A percentile compares a stretch with the other conserved stretches of the same genome.
These are phyloP conservation scores for Apis cerana DNA, from an alignment of 1,140 invertebrate species.

Conservation along the genomic window DNA sequence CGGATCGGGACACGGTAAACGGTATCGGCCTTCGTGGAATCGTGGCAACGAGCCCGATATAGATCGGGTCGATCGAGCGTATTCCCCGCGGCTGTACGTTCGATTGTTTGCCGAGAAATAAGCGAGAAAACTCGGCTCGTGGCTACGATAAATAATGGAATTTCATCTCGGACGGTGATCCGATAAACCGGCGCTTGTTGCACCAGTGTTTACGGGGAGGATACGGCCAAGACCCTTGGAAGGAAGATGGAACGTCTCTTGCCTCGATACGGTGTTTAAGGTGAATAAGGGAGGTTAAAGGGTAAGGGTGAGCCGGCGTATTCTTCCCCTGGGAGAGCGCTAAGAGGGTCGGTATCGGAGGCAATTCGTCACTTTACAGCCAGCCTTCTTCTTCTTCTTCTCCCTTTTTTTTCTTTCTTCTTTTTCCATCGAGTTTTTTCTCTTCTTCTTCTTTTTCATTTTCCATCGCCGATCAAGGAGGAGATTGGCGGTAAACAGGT, in stretches of 20 bases:
- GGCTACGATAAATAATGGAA: slow-evolving; percentile 43
- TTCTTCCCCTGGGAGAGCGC: slow-evolving; percentile 13
- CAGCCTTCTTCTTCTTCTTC: slow-evolving; percentile 22
- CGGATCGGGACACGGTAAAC: background rate
- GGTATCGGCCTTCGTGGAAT: background rate
- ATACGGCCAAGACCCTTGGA: background rate
- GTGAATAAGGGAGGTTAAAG: slow-evolving; percentile 50
- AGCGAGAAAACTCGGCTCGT: background rate
- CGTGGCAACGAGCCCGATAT: background rate
- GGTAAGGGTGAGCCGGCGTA: slow-evolving; percentile 15
- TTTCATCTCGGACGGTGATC: slow-evolving; percentile 28
- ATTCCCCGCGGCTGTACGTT: background rate
- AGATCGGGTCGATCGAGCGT: background rate
- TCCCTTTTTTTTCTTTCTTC: background rate
- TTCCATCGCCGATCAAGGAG: slow-evolving; percentile 10
- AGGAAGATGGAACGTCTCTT: slow-evolving; percentile 15
- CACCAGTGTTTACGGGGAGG: slow-evolving; percentile 25
- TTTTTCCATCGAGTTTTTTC: background rate
- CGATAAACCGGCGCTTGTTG: slow-evolving; percentile 41
- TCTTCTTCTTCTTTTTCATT: background rate
- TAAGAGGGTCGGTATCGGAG: slow-evolving; percentile 34
- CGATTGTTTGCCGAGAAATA: slow-evolving; percentile 4
- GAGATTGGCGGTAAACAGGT: slow-evolving; percentile 32
- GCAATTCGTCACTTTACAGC: slow-evolving; percentile 54
- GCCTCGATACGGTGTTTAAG: slow-evolving; percentile 45